Conservation (phyloP, 2,797 vertebrate genomes). For the Darevskia mixta region DNA sequence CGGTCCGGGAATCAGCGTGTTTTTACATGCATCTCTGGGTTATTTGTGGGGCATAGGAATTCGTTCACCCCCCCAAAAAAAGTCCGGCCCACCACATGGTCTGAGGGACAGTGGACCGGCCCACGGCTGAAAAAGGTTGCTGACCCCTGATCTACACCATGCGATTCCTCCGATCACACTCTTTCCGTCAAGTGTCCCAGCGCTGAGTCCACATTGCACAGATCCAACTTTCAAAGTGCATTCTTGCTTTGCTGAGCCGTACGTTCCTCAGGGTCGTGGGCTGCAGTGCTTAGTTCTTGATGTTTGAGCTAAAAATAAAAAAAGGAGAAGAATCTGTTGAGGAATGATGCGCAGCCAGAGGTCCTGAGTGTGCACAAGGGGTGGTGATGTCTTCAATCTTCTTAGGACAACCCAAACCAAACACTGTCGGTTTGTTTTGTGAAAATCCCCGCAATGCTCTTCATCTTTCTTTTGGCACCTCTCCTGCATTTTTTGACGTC, state of each 20-base stretch:
- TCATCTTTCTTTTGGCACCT: conserved; percentile 52
- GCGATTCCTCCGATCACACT: no score
- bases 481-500: conserved; percentile 57
- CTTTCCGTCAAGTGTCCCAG: not conserved
- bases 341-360: conserved; percentile 29
- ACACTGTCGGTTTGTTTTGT: conserved; percentile 10
- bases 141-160: not conserved
- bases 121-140: no score
- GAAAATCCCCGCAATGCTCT: conserved; percentile 41
- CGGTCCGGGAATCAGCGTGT: no score
- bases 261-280: not conserved
- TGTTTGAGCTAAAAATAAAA: conserved; percentile 9
- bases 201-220: not conserved
- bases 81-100: no score
- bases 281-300: conserved; percentile 15
- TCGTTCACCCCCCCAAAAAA: no score
- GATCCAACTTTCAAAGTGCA: not conserved
- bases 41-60: no score
- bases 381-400: conserved; percentile 32
- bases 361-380: not conserved
- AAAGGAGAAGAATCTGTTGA: not conserved
- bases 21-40: no score
- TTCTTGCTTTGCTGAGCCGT: not conserved
- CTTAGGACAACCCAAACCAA: conserved; percentile 41
- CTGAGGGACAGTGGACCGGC: no score